phyloP scores from a whole-genome alignment of 2,113 vertebrate species.

The Smithornis capensis region DNA sequence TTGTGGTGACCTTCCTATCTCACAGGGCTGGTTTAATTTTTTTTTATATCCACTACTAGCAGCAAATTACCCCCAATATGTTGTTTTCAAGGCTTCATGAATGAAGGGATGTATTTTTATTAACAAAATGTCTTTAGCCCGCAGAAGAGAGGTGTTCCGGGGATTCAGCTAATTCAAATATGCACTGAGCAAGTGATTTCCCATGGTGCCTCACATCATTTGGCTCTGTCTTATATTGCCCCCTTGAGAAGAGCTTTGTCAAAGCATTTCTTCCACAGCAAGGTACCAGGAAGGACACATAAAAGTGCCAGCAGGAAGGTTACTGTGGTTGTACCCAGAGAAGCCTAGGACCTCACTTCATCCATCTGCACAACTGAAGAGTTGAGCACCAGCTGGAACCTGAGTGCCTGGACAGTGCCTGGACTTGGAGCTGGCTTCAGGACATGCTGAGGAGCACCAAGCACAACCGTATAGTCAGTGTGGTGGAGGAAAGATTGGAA shows the following conservation, averaged over 20 bases:
- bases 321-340: neutral
- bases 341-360: neutral
- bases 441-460: neutral
- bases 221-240: neutral
- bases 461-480: neutral
- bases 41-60: neutral
- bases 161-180: neutral
- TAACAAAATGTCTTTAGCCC: neutral
- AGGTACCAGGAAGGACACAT: neutral
- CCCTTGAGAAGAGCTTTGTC: neutral
- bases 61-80: neutral
- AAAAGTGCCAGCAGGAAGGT: neutral
- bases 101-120: neutral
- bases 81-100: neutral
- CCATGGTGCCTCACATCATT: neutral
- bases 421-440: neutral
- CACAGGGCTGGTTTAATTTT: neutral
- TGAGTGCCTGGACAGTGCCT: fast-evolving
- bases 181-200: neutral
- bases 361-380: neutral
- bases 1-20: neutral
- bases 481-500: neutral
- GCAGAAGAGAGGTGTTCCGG: neutral
- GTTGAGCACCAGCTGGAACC: neutral
- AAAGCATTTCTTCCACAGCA: neutral